Conservation (phyloP, 2,888 invertebrate genomes). For the Latrodectus hesperus region DNA sequence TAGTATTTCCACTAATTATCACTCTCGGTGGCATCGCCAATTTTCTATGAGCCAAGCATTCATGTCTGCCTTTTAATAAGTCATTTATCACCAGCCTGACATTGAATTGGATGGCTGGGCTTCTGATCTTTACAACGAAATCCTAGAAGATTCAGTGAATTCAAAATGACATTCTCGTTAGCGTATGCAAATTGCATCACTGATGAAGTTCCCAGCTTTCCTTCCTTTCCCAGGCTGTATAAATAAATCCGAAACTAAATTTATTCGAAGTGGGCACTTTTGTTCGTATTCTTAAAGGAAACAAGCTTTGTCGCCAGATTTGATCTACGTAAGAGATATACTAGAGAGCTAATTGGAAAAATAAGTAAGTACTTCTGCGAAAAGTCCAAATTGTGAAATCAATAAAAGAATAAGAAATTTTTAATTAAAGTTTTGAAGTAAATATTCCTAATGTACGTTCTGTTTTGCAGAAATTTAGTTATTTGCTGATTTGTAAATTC, state of each 20-base stretch:
- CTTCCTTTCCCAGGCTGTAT: neutral
- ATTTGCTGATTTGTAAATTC: too few species aligned
- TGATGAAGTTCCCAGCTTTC: conserved; percentile 8
- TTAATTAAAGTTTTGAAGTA: too few species aligned
- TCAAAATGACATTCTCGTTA: conserved; percentile 35
- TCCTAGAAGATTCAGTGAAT: conserved; percentile 7
- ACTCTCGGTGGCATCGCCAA: neutral
- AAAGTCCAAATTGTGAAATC: too few species aligned
- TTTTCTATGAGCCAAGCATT: neutral
- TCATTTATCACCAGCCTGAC: conserved; percentile 44
- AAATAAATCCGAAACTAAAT: conserved; percentile 25
- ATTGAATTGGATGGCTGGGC: neutral
- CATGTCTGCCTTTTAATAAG: conserved; percentile 40
- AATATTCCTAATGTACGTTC: too few species aligned
- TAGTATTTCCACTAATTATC: conserved; percentile 36
- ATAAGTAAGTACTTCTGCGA: too few species aligned
- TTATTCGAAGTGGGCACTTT: conserved; percentile 7
- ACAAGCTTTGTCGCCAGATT: neutral
- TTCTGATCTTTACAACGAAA: conserved; percentile 27
- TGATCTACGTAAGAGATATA: neutral
- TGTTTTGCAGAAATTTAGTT: too few species aligned
- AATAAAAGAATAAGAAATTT: too few species aligned
- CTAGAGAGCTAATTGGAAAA: too few species aligned
- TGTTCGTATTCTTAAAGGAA: neutral
- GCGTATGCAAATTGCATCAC: conserved; percentile 37